These are phyloP conservation scores for Plectrocnemia conspersa DNA, from an alignment of 1,140 invertebrate genomes.

Conservation along the genomic window DNA sequence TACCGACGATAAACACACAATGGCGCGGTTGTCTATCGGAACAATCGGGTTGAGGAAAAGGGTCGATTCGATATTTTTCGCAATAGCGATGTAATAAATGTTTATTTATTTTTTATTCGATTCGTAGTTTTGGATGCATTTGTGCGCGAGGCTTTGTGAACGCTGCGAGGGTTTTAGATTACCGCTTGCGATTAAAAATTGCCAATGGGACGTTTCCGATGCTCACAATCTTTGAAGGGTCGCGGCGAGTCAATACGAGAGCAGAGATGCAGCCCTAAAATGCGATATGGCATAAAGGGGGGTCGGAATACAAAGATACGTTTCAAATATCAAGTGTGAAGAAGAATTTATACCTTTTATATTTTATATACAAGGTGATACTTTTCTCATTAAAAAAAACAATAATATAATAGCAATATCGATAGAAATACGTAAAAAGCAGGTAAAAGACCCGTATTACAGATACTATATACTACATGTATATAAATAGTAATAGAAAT, in stretches of 20 bases:
- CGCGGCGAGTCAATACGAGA: background rate
- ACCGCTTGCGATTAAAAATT: background rate
- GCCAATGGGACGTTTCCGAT: background rate
- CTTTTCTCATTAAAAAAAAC: background rate
- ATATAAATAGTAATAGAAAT: too few species aligned
- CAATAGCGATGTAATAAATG: background rate
- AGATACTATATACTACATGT: too few species aligned
- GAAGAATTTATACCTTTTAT: too few species aligned
- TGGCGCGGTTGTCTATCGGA: background rate
- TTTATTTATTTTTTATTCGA: background rate
- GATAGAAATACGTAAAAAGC: background rate
- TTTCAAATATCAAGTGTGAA: background rate
- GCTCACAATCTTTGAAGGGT: background rate
- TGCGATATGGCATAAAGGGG: background rate
- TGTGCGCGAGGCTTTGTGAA: background rate
- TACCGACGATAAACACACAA: background rate
- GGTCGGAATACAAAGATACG: background rate
- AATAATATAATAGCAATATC: background rate
- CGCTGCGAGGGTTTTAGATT: background rate
- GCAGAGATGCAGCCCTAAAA: background rate
- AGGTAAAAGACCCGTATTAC: background rate
- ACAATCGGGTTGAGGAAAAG: background rate
- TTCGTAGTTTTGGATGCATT: background rate
- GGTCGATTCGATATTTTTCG: background rate
- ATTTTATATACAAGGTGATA: background rate